Percentiles rank a stretch among this genome's conserved stretches.
These are phyloP conservation scores for Helleia helle DNA, from an alignment of 2,888 invertebrate species.

Conservation along the genomic window DNA sequence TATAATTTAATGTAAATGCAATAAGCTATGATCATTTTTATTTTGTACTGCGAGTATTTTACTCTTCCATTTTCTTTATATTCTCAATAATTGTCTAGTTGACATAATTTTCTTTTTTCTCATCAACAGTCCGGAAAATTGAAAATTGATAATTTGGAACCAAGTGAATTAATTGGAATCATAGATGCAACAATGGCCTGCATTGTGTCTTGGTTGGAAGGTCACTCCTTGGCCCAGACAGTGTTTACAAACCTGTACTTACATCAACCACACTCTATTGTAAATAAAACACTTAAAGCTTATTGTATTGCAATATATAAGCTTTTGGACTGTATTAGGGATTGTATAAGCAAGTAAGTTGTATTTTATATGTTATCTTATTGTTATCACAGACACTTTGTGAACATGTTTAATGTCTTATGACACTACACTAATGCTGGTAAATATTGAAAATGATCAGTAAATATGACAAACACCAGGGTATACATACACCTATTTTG, in stretches of 20 bases:
- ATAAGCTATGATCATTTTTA: no score
- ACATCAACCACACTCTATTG: slow-evolving; percentile 90
- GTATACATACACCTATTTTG: no score
- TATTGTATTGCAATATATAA: slow-evolving; percentile 92
- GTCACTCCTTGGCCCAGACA: slow-evolving; percentile 96
- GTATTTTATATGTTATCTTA: slow-evolving; percentile 10
- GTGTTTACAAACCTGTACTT: slow-evolving; percentile 97
- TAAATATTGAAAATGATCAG: no score
- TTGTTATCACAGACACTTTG: no score
- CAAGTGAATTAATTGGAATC: slow-evolving; percentile 90
- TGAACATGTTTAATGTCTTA: no score
- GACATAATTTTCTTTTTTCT: not conserved
- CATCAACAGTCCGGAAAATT: slow-evolving; percentile 78
- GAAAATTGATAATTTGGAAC: slow-evolving; percentile 83
- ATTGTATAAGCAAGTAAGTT: slow-evolving; percentile 87
- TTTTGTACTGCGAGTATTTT: no score
- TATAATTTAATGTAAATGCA: no score
- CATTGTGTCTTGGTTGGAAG: slow-evolving; percentile 97
- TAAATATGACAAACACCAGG: no score
- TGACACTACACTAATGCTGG: no score
- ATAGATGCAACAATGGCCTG: slow-evolving; percentile 96
- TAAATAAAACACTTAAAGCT: slow-evolving; percentile 86
- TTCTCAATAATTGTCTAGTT: no score
- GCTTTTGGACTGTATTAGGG: slow-evolving; percentile 90
- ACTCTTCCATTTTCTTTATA: no score